phyloP scores from a whole-genome alignment of 2,888 invertebrate species.

The Chloroclysta siterata region DNA sequence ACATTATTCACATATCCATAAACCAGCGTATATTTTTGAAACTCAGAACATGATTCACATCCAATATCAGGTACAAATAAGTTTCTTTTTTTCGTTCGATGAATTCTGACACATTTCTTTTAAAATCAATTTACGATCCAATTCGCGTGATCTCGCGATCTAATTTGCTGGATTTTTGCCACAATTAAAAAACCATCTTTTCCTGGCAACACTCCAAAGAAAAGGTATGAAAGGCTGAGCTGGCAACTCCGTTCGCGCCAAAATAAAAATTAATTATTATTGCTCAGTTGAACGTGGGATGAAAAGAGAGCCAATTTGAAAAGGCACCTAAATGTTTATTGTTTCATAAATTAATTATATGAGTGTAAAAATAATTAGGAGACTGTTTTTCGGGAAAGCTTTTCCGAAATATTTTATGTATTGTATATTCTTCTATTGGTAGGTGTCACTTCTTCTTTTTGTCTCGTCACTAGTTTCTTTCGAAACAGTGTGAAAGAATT shows the following conservation, averaged over 20 bases:
- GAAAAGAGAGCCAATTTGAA: slow-evolving; percentile 27
- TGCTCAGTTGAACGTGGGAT: slow-evolving; percentile 43
- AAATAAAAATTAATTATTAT: slow-evolving; percentile 56
- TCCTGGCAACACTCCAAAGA: slow-evolving; percentile 53
- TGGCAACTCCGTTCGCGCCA: slow-evolving; percentile 43
- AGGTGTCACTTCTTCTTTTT: too few species aligned
- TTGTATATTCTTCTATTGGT: too few species aligned
- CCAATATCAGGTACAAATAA: background rate
- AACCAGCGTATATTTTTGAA: too few species aligned
- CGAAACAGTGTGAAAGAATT: too few species aligned
- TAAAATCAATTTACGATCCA: slow-evolving; percentile 41
- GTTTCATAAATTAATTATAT: slow-evolving; percentile 16
- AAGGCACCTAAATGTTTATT: slow-evolving; percentile 22
- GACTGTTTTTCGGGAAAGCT: slow-evolving; percentile 3
- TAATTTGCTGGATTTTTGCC: slow-evolving; percentile 52
- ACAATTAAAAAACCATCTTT: slow-evolving; percentile 53
- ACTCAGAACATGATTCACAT: background rate
- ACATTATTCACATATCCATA: too few species aligned
- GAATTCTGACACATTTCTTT: slow-evolving; percentile 17
- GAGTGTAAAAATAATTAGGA: slow-evolving; percentile 12
- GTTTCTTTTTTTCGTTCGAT: background rate
- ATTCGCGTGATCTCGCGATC: slow-evolving; percentile 44
- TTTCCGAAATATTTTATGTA: background rate
- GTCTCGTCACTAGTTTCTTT: too few species aligned
- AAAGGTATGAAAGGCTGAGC: slow-evolving; percentile 32